Evolutionary conservation across 2,797 vertebrate species (phyloP).

Genomic region (Notamacropus eugenii): DNA sequence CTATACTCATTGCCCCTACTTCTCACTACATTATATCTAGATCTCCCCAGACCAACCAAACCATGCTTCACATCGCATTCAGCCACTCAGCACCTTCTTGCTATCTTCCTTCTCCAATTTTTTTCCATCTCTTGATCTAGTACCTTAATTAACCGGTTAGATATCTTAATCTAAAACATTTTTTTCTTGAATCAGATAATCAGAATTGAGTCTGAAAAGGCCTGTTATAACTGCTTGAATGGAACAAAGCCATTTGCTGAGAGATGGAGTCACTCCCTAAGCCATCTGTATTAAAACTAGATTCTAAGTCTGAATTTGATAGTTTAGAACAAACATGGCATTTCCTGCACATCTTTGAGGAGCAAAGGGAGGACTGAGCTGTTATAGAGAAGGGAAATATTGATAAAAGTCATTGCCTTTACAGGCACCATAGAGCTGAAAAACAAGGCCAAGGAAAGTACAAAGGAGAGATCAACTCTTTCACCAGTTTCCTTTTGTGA

Average conservation of each 20-base stretch:
- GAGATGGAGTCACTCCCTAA: neutral
- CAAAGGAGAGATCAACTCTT: neutral
- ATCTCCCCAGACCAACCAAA: neutral
- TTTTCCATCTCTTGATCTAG: neutral
- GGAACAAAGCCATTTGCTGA: neutral
- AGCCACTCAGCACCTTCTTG: neutral
- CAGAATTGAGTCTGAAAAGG: neutral
- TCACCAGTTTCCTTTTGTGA: neutral
- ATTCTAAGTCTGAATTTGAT: neutral
- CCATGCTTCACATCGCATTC: neutral
- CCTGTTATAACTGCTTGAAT: neutral
- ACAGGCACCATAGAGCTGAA: neutral
- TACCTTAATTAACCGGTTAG: neutral
- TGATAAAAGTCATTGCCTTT: neutral
- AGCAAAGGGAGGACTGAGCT: neutral
- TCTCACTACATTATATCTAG: neutral
- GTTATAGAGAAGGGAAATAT: neutral
- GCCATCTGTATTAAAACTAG: neutral
- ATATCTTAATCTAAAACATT: neutral
- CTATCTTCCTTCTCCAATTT: neutral
- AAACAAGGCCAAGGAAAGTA: neutral
- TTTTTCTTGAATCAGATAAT: neutral
- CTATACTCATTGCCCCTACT: neutral
- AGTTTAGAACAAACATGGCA: neutral
- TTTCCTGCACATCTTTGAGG: neutral